Evolutionary conservation across 1,140 invertebrate genomes (phyloP).

Genomic region (Lordiphosa mommai): DNA sequence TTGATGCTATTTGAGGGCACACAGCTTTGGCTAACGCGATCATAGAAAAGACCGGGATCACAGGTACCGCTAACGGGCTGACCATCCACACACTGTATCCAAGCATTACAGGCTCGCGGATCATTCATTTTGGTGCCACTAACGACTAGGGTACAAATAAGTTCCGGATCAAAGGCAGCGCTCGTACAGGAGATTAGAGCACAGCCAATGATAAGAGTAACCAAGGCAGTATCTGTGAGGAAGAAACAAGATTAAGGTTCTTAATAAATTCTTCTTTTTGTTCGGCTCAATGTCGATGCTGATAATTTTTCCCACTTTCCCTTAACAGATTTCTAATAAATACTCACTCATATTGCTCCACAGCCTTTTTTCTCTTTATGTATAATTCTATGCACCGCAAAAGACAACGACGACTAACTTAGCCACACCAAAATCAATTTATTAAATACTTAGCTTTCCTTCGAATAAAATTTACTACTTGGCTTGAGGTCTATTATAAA

Average conservation of each 20-base stretch:
- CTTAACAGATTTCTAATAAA: too few relatives aligned
- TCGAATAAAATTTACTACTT: not conserved
- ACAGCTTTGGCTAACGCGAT: slow-evolving; percentile 45
- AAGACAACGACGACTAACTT: slow-evolving; percentile 23
- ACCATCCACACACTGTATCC: slow-evolving; percentile 56
- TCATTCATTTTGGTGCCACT: slow-evolving; percentile 62
- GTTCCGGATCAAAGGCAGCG: slow-evolving; percentile 45
- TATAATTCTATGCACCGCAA: not conserved
- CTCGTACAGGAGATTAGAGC: not conserved
- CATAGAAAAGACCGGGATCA: slow-evolving; percentile 41
- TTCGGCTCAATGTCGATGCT: not conserved
- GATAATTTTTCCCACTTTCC: too few relatives aligned
- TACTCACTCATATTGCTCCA: slow-evolving; percentile 28
- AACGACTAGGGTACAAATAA: slow-evolving; percentile 43
- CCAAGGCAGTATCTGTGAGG: not conserved
- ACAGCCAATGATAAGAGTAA: not conserved
- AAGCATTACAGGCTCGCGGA: slow-evolving; percentile 55
- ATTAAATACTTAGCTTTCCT: slow-evolving; percentile 31
- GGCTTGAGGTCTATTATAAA: slow-evolving; percentile 30
- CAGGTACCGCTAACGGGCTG: slow-evolving; percentile 43
- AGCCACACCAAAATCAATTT: not conserved
- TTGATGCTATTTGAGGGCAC: slow-evolving; percentile 28
- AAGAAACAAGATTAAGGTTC: not conserved
- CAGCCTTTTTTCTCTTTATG: too few relatives aligned
- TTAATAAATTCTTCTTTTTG: not conserved